Conservation (phyloP, 2,113 vertebrate genomes). For the Dermatemys mawii region DNA sequence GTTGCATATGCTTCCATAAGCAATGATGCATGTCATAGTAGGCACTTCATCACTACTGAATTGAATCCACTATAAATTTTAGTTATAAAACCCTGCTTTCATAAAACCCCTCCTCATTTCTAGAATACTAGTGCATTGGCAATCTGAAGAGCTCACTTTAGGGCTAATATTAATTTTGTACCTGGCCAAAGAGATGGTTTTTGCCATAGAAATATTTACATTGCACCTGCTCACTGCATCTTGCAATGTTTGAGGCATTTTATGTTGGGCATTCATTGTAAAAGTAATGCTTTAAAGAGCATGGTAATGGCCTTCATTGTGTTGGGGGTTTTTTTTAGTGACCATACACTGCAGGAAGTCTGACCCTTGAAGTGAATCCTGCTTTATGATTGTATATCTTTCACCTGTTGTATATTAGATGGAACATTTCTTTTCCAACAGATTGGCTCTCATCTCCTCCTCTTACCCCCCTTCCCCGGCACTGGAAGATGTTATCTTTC, state of each 20-base stretch:
- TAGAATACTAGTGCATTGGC: no score
- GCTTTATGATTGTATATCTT: neutral
- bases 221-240: neutral
- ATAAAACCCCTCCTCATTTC: neutral
- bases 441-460: neutral
- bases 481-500: slow-evolving; percentile 27
- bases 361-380: neutral
- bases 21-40: neutral
- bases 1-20: neutral
- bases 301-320: neutral
- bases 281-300: neutral
- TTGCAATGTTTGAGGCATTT: neutral
- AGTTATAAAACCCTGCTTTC: neutral
- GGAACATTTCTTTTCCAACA: neutral
- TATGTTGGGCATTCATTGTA: neutral
- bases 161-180: neutral
- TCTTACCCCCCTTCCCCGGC: neutral
- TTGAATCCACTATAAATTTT: neutral
- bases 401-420: neutral
- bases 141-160: neutral
- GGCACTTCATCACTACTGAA: neutral
- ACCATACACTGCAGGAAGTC: neutral
- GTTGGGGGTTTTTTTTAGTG: neutral
- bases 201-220: neutral
- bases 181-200: neutral